phyloP scores from a whole-genome alignment of 2,888 invertebrate genomes.

The Urechis unicinctus region DNA sequence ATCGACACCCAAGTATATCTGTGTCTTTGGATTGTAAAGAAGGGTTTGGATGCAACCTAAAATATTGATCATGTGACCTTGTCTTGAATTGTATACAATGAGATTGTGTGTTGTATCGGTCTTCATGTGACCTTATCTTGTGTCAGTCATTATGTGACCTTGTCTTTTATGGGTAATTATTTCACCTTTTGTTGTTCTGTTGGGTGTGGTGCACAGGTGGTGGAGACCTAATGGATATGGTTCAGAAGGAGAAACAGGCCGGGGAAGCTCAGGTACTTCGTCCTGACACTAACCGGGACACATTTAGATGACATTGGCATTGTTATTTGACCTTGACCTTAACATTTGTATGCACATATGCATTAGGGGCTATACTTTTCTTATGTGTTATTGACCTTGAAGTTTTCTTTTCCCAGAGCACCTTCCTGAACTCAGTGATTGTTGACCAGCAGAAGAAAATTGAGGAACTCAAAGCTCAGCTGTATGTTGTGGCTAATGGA shows the following conservation, averaged over 20 bases:
- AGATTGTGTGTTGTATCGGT: too few relatives aligned
- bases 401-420: constrained; percentile 46
- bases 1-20: background rate
- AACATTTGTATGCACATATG: too few relatives aligned
- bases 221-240: background rate
- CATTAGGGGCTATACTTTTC: too few relatives aligned
- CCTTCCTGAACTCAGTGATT: constrained; percentile 92
- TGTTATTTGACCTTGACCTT: too few relatives aligned
- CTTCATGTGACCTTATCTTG: too few relatives aligned
- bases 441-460: constrained; percentile 93
- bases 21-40: background rate
- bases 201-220: background rate
- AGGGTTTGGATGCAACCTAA: background rate
- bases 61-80: too few relatives aligned
- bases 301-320: too few relatives aligned
- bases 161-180: too few relatives aligned
- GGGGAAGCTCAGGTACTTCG: constrained; percentile 3
- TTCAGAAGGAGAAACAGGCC: constrained; percentile 2
- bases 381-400: background rate
- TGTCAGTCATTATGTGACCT: too few relatives aligned
- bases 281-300: background rate
- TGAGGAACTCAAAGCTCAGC: constrained; percentile 70
- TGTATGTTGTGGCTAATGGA: constrained; percentile 72
- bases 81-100: too few relatives aligned
- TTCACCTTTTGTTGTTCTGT: background rate